Evolutionary conservation across 1,140 invertebrate species (phyloP).

Genomic region (Arion vulgaris): DNA sequence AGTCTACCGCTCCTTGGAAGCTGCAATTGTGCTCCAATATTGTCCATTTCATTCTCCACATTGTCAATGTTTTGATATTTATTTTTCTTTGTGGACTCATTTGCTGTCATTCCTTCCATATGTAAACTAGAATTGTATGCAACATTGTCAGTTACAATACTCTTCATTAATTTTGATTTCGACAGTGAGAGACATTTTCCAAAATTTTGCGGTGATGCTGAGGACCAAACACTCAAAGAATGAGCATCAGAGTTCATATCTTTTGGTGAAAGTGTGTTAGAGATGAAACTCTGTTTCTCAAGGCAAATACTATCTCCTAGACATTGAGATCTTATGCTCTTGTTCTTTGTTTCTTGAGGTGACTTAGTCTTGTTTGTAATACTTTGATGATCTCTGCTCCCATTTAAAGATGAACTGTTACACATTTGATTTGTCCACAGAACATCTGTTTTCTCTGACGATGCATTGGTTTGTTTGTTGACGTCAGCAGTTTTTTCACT

Average conservation of each 20-base stretch:
- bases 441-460: neutral
- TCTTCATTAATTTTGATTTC: neutral
- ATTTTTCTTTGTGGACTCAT: neutral
- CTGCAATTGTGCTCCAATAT: neutral
- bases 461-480: neutral
- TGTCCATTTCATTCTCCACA: neutral
- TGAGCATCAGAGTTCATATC: neutral
- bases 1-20: neutral
- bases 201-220: neutral
- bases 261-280: neutral
- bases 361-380: neutral
- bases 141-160: neutral
- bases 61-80: neutral
- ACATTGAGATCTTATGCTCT: neutral
- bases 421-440: neutral
- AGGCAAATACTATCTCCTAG: neutral
- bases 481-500: neutral
- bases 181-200: neutral
- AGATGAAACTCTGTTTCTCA: neutral
- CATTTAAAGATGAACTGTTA: neutral
- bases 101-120: neutral
- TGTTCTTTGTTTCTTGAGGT: neutral
- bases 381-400: neutral
- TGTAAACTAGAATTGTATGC: neutral
- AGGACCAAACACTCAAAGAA: neutral